Base-by-base conservation (phyloP, 2,888 invertebrate genomes). In the Meiosimyza decipiens region DNA sequence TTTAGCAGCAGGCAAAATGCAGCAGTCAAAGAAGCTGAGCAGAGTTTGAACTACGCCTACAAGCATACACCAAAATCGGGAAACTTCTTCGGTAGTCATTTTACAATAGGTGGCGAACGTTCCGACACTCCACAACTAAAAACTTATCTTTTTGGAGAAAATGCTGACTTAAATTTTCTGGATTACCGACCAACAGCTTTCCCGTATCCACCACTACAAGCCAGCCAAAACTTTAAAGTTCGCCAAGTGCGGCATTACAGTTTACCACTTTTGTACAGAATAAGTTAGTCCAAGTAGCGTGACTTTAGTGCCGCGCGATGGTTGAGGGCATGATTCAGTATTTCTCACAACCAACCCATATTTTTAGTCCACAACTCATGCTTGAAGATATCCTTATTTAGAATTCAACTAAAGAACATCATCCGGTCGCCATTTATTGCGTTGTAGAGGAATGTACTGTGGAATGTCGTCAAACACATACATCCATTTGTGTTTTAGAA, bases 41-140 rank as follows among this genome's bases (percentile, higher is more conserved):
- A 94, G 72, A 91, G 92, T 70, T 92, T 93, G 6, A 94, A 93
- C 88, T 94, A 95, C 88, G 95, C 95, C 1, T 98, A 97, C 87
- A 94, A 95, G 90, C 98, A 97, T 90, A 97, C 97, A 74, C 97
- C 97, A 6, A 92, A 96, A 89, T 93, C 95, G 86, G 97, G 97
- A 94, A 96, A 94, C 84, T 98, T 97, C 86, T 99, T 99, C 88
- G 97, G 97, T 52, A 95, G 93, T 84, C 98, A 99, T 86, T 99
- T 99, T 85, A 97, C 99, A 76, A 99, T 99, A 98, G 99, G 99
- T 59, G 99, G 98, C 13, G 98, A 99, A 87, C 91, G 97, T 77
- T 99, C 99, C 88, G 99, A 99, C 84, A 96, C 97, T 47, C 95
- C 97, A 22, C 97, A 97, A 84, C 99, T 99, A 6, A 99, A 99